These are phyloP conservation scores for Steinernema carpocapsae DNA, from an alignment of 2,888 invertebrate genomes.

Conservation along the genomic window DNA sequence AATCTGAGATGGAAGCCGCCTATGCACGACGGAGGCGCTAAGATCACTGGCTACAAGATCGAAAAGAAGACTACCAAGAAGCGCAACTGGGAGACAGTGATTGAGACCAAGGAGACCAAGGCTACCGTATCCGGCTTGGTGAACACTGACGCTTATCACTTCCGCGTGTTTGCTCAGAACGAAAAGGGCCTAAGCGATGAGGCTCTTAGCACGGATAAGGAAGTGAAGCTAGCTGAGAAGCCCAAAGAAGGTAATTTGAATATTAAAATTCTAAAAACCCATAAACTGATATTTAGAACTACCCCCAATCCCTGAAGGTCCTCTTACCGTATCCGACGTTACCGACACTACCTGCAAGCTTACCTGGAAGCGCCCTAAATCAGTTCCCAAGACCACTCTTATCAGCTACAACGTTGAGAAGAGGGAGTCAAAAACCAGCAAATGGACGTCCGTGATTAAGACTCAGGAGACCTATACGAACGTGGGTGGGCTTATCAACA, in stretches of 20 bases:
- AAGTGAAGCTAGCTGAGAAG: background rate
- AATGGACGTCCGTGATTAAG: constrained; percentile 3
- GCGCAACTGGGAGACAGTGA: constrained; percentile 42
- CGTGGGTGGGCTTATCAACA: constrained; percentile 1
- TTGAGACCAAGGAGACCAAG: constrained; percentile 46
- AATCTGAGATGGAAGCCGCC: constrained; percentile 53
- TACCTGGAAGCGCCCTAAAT: constrained; percentile 4
- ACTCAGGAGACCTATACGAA: constrained; percentile 18
- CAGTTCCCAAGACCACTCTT: constrained; percentile 8
- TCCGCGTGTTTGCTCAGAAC: constrained; percentile 9
- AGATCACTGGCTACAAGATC: constrained; percentile 53
- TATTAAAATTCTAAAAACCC: background rate
- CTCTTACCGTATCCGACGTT: constrained; percentile 19
- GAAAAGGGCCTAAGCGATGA: constrained; percentile 12
- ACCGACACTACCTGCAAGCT: constrained; percentile 14
- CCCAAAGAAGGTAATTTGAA: constrained; percentile 3
- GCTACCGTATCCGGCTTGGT: background rate
- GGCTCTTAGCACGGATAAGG: constrained; percentile 3
- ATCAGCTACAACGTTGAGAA: constrained; percentile 20
- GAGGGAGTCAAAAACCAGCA: background rate
- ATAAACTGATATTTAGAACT: background rate
- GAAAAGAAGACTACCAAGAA: constrained; percentile 51
- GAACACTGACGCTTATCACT: constrained; percentile 14
- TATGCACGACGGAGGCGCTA: constrained; percentile 56
- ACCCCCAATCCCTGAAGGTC: constrained; percentile 5